Evolutionary conservation across 2,888 invertebrate genomes (phyloP).

Genomic region (Mythimna impura): DNA sequence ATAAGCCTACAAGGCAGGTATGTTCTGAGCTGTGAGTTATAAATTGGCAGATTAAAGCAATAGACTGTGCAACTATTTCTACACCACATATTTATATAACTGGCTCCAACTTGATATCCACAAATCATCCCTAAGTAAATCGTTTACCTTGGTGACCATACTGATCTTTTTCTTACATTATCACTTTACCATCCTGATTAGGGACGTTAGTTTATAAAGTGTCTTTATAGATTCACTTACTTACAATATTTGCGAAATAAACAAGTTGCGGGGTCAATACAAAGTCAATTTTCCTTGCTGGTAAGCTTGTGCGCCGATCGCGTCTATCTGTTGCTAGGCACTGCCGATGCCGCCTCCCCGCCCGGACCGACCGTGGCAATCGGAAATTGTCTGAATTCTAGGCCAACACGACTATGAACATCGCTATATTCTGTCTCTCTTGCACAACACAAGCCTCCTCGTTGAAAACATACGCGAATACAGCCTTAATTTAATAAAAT

Average conservation of each 20-base stretch:
- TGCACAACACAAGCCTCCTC: constrained; percentile 68
- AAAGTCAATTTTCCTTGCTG: constrained; percentile 49
- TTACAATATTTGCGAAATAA: constrained; percentile 19
- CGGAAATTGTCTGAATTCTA: constrained; percentile 89
- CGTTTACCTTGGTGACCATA: not conserved
- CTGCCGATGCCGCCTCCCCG: constrained; percentile 60
- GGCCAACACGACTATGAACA: constrained; percentile 77
- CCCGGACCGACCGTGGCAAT: constrained; percentile 75
- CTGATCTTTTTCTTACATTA: not conserved
- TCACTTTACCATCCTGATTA: not conserved
- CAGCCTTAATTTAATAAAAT: constrained; percentile 41
- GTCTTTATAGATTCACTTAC: not conserved
- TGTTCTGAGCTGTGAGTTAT: constrained; percentile 16
- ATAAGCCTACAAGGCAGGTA: constrained; percentile 10
- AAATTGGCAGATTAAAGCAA: not conserved
- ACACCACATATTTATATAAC: not conserved
- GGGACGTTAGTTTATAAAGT: constrained; percentile 2
- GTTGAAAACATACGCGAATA: constrained; percentile 45
- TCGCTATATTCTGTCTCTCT: constrained; percentile 76
- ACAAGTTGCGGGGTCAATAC: constrained; percentile 24
- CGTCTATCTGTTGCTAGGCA: constrained; percentile 68
- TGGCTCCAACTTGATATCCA: not conserved
- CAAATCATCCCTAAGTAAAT: not conserved
- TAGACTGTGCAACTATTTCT: not conserved
- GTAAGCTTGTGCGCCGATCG: constrained; percentile 48